These are phyloP conservation scores for Cephus pulcher DNA, from an alignment of 2,888 invertebrate species.

Conservation along the genomic window DNA sequence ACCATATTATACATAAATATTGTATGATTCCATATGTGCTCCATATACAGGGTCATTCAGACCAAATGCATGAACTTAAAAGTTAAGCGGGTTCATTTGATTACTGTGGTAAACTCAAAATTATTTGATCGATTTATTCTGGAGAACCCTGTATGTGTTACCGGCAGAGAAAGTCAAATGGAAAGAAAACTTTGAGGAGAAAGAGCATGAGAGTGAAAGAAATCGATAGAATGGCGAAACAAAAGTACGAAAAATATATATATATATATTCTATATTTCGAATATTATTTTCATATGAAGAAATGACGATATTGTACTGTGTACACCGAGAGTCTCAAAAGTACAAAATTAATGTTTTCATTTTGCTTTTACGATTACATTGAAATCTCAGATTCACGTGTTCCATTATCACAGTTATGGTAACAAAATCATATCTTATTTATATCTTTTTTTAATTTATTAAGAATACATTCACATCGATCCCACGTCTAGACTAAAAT, in stretches of 20 bases:
- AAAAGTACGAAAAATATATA: conserved; percentile 26
- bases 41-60: conserved; percentile 24
- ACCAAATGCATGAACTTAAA: conserved; percentile 15
- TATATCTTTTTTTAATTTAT: neutral
- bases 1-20: conserved; percentile 39
- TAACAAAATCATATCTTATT: too few species aligned
- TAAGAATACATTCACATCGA: neutral
- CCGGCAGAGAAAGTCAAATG: conserved; percentile 4
- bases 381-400: too few species aligned
- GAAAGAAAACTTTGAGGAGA: neutral
- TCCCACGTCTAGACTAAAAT: neutral
- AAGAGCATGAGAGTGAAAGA: conserved; percentile 27
- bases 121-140: neutral
- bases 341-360: conserved; percentile 7
- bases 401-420: too few species aligned
- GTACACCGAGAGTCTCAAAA: conserved; percentile 28
- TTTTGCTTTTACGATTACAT: neutral
- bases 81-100: neutral
- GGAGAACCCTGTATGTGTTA: neutral
- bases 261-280: conserved; percentile 25
- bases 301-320: conserved; percentile 29
- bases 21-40: conserved; percentile 25
- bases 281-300: conserved; percentile 4
- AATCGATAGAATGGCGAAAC: conserved; percentile 23
- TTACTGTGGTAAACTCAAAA: neutral